Base-by-base conservation (phyloP, 2,797 vertebrate species). In the Enteromius argenteus region DNA sequence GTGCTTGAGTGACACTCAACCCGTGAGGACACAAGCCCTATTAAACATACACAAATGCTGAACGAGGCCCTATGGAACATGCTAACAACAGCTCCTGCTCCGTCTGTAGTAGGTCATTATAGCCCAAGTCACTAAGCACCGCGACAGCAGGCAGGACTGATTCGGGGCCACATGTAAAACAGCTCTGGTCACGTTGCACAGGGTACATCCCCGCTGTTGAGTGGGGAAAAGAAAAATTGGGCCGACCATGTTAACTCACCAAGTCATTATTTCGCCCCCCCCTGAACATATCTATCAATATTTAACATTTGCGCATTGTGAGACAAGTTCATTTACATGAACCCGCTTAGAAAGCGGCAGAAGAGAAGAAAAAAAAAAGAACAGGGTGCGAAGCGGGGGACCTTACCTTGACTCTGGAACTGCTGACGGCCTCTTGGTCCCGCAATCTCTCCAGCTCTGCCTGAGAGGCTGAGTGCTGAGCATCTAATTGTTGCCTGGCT, bases 391-490 rank as follows among this genome's bases (percentile, higher is more conserved):
- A 71, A 68, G 79, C 67, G 90, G 81, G 88, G 91, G 19, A 21
- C 58, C 21, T 74, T 95, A 98, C 97, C 96, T 97, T 96, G 92
- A 97, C 94, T 96, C 93, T 96, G 90, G 92, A 89, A 91, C 95
- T 95, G 86, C 74, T 92, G 91, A 91, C 92, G 90, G 90, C 90
- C 91, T 95, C 94, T 91, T 95, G 94, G 86, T 95, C 97, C 94
- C 92, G 95, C 91, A 96, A 94, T 93, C 96, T 97, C 95, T 98
- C 95, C 95, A 98, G 96, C 96, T 97, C 96, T 95, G 94, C 94
- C 92, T 92, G 94, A 93, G 98, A 95, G 95, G 96, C 93, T 91
- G 92, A 86, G 74, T 95, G 97, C 94, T 91, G 90, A 90, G 93
- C 93, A 87, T 92, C 94, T 95, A 98, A 96, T 95, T 93, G 95